Percentiles rank a stretch among this genome's conserved stretches.
These are phyloP conservation scores for Reinhardtius hippoglossoides DNA, from an alignment of 2,113 vertebrate species.

Conservation along the genomic window DNA sequence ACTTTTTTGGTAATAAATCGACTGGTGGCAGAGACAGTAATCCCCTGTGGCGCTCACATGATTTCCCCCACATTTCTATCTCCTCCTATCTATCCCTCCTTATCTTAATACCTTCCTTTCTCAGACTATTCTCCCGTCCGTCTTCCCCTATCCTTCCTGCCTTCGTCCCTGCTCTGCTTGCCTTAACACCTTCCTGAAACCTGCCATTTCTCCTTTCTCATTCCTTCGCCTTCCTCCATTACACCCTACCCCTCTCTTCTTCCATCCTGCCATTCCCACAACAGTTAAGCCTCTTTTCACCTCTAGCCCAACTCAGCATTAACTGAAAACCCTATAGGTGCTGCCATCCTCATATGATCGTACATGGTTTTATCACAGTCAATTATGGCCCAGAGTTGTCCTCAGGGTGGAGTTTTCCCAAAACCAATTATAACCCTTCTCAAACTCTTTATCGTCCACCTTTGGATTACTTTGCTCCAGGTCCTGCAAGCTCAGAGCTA, in stretches of 20 bases:
- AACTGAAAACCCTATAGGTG: conserved; percentile 25
- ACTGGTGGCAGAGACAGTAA: conserved; percentile 23
- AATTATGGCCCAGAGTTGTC: conserved; percentile 42
- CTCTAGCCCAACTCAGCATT: conserved; percentile 29
- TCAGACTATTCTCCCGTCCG: not conserved
- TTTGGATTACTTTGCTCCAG: conserved; percentile 29
- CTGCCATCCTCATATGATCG: conserved; percentile 51
- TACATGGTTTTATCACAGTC: conserved; percentile 41
- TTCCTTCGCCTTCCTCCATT: not conserved
- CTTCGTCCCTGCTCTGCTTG: conserved; percentile 27
- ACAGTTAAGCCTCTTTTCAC: conserved; percentile 13
- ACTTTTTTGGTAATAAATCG: no score
- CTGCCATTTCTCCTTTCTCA: not conserved
- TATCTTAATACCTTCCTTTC: conserved; percentile 59
- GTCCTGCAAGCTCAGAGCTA: conserved; percentile 19
- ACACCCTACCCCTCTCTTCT: conserved; percentile 13
- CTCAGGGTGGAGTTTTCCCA: conserved; percentile 45
- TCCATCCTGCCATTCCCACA: conserved; percentile 27
- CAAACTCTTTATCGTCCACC: conserved; percentile 32
- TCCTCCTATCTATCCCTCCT: conserved; percentile 31
- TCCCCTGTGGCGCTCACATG: conserved; percentile 19
- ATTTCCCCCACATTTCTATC: conserved; percentile 50
- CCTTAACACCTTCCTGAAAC: conserved; percentile 31
- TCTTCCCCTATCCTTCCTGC: not conserved
- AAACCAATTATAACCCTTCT: conserved; percentile 61